These are phyloP conservation scores for Triplophysa tibetana DNA, from an alignment of 2,113 vertebrate species.

Conservation along the genomic window DNA sequence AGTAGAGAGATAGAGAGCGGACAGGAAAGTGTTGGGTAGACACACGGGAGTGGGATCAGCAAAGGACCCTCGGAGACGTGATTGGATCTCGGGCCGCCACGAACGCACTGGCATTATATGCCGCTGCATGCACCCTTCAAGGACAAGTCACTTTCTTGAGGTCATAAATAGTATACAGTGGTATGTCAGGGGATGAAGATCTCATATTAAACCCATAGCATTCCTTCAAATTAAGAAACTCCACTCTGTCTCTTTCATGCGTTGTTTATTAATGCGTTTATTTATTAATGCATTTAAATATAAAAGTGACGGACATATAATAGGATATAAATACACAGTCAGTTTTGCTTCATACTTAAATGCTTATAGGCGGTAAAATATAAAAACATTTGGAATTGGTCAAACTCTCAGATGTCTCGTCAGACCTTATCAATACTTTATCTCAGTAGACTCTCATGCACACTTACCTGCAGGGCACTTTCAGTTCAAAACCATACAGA, in stretches of 20 bases:
- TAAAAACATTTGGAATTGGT: background rate
- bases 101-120: too few relatives aligned
- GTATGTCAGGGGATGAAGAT: too few relatives aligned
- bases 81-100: too few relatives aligned
- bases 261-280: background rate
- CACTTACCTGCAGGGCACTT: constrained; percentile 47
- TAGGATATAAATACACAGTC: background rate
- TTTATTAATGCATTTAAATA: background rate
- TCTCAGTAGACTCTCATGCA: constrained; percentile 27
- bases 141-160: too few relatives aligned
- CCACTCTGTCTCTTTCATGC: background rate
- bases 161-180: too few relatives aligned
- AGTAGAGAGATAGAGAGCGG: too few relatives aligned
- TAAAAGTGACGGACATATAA: too few relatives aligned
- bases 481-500: constrained; percentile 47
- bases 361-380: background rate
- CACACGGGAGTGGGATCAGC: too few relatives aligned
- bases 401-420: constrained; percentile 35
- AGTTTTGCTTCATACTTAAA: background rate
- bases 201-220: background rate
- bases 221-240: background rate
- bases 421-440: constrained; percentile 53
- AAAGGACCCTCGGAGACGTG: too few relatives aligned
- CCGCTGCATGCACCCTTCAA: too few relatives aligned
- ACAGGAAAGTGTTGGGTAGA: too few relatives aligned